phyloP scores from a whole-genome alignment of 2,888 invertebrate species.

The Drosophila emarginata region DNA sequence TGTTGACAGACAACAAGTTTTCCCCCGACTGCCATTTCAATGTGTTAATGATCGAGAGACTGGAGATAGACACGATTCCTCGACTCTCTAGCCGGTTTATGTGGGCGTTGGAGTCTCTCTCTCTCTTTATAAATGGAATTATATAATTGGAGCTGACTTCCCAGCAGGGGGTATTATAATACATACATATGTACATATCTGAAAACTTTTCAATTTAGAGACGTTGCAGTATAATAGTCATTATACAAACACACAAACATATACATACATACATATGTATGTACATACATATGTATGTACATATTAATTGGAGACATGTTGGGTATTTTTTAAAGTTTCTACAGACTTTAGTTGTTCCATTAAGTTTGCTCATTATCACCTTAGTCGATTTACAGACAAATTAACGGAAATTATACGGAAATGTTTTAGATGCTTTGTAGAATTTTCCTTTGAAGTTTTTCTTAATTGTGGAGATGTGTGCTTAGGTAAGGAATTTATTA shows the following conservation, averaged over 20 bases:
- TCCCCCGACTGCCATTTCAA: constrained; percentile 36
- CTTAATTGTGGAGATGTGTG: neutral
- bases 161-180: neutral
- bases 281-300: too few relatives aligned
- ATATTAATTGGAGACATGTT: too few relatives aligned
- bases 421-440: neutral
- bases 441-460: neutral
- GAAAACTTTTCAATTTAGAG: neutral
- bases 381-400: neutral
- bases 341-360: neutral
- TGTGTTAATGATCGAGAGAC: constrained; percentile 52
- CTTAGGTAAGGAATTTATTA: neutral
- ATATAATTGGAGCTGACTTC: neutral
- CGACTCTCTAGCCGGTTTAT: constrained; percentile 25
- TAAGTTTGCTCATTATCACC: neutral
- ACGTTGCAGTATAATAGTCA: too few relatives aligned
- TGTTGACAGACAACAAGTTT: constrained; percentile 59
- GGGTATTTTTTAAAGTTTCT: too few relatives aligned
- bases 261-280: too few relatives aligned
- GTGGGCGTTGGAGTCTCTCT: neutral
- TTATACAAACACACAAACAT: too few relatives aligned
- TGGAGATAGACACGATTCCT: constrained; percentile 46
- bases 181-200: too few relatives aligned
- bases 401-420: neutral
- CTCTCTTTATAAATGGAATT: neutral